A percentile compares a stretch with the other conserved stretches of the same genome.
These are phyloP conservation scores for Drosophila kurseongensis DNA, from an alignment of 1,140 invertebrate species.

Conservation along the genomic window DNA sequence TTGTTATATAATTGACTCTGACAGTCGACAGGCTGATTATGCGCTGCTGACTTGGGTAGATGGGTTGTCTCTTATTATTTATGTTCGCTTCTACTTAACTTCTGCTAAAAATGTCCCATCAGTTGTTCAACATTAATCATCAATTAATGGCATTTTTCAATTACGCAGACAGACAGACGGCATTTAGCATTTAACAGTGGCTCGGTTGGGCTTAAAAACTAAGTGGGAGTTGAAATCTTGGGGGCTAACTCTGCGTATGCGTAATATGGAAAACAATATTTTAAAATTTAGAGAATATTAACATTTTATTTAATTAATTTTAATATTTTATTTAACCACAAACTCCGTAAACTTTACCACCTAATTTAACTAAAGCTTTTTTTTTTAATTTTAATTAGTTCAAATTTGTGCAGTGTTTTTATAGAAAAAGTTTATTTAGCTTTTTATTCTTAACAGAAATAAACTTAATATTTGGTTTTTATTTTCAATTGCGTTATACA, in stretches of 20 bases:
- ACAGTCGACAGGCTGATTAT: slow-evolving; percentile 47
- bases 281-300: no score
- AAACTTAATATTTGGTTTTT: no score
- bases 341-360: no score
- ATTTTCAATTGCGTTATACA: no score
- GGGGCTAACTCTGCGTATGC: neutral
- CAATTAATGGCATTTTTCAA: slow-evolving; percentile 77
- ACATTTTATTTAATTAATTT: no score
- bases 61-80: slow-evolving; percentile 44
- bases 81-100: slow-evolving; percentile 48
- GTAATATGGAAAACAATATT: neutral
- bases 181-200: slow-evolving; percentile 68
- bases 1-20: slow-evolving; percentile 75
- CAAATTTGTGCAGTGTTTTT: no score
- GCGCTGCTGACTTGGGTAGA: slow-evolving; percentile 12
- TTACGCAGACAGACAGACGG: slow-evolving; percentile 70
- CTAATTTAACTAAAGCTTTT: no score
- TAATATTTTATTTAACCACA: neutral
- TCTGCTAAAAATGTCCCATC: slow-evolving; percentile 56
- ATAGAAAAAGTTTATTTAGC: no score
- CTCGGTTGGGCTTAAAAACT: neutral
- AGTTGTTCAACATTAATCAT: slow-evolving; percentile 53
- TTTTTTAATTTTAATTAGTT: no score
- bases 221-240: neutral
- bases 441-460: no score